Evolutionary conservation across 1,140 invertebrate genomes (phyloP), one percentile per base, ranked within the genome.

Genomic region (Lucilia cuprina): DNA sequence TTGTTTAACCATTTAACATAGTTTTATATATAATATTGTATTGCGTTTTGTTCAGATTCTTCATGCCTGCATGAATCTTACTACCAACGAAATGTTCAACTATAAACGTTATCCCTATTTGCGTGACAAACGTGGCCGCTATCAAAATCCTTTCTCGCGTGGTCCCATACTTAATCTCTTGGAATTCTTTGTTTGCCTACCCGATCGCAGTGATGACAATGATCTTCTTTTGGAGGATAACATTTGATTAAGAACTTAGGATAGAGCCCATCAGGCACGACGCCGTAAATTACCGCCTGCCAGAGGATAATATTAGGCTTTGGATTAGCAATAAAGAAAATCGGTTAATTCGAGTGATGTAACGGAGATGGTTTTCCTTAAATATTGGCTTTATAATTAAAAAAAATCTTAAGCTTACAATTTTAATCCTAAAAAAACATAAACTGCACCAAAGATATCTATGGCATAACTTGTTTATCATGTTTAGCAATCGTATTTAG

Each of bases 51-150:
- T 93, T 93, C 90, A 97, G 96, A 94, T 97, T 49, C 91, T 97
- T 10, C 96, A 97, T 89, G 96, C 96, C 2, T 96, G 96, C 86
- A 96, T 96, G 94, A 98, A 98, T 92, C 91, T 98, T 17, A 98
- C 97, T 10, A 98, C 97, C 19, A 98, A 98, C 89, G 97, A 98
- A 91, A 96, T 97, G 95, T 96, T 98, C 87, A 98, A 98, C 92
- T 96, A 96, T 87, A 97, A 97, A 88, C 93, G 96, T 25, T 98
- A 98, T 89, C 94, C 96, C 0, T 98, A 98, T 89, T 91, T 98
- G 82, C 92, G 96, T 47, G 96, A 98, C 88, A 96, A 96, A 87
- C 94, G 95, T 84, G 97, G 97, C 0, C 94, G 95, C 85, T 98
- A 97, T 87, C 94, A 95, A 86, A 98, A 98, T 91, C 97, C 97